phyloP scores from a whole-genome alignment of 2,113 vertebrate species.

The Alosa alosa region DNA sequence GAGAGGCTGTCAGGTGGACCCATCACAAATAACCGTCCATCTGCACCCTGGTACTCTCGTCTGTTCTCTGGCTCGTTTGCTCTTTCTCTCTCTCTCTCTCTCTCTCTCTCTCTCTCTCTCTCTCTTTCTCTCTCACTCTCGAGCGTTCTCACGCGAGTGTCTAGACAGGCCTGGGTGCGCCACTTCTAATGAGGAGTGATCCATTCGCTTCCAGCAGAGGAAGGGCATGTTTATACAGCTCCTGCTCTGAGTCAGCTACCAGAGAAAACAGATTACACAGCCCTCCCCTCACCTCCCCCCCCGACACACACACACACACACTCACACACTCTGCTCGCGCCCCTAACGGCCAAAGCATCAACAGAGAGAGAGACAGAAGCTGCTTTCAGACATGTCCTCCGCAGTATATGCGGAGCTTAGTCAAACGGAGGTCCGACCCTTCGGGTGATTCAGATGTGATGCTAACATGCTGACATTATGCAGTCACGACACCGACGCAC shows the following conservation, averaged over 20 bases:
- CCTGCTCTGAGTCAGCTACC: slow-evolving; percentile 61
- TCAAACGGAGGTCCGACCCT: too few species aligned
- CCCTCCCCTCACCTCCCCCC: slow-evolving; percentile 40
- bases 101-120: not conserved
- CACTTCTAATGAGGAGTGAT: slow-evolving; percentile 64
- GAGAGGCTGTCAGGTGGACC: not conserved
- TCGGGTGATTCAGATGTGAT: too few species aligned
- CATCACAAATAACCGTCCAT: not conserved
- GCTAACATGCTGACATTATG: too few species aligned
- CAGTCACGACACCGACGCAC: too few species aligned
- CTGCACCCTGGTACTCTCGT: not conserved
- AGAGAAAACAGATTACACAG: slow-evolving; percentile 67
- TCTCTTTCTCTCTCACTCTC: not conserved
- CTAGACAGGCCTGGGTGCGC: slow-evolving; percentile 41
- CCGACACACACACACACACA: slow-evolving; percentile 67
- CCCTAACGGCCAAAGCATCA: not conserved
- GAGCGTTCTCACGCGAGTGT: not conserved
- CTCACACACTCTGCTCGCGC: not conserved
- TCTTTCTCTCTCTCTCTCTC: slow-evolving; percentile 25
- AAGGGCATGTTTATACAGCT: slow-evolving; percentile 72
- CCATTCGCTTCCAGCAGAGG: slow-evolving; percentile 62
- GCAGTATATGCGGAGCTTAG: too few species aligned
- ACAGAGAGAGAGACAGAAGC: not conserved
- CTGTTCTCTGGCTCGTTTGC: not conserved
- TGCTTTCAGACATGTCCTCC: too few species aligned